These are phyloP conservation scores for Brevipalpus yothersi DNA, from an alignment of 1,140 invertebrate genomes.

Conservation along the genomic window DNA sequence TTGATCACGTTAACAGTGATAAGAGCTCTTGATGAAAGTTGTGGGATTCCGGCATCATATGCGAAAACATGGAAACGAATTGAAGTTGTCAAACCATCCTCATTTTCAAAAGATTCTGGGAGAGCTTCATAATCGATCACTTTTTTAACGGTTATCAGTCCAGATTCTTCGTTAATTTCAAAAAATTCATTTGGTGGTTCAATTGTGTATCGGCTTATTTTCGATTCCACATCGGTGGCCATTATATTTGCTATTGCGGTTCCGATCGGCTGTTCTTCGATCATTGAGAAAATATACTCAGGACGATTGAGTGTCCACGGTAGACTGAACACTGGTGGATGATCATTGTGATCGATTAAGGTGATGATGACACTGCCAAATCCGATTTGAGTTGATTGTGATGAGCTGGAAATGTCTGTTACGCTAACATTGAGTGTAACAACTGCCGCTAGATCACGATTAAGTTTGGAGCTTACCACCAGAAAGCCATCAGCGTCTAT, in stretches of 20 bases:
- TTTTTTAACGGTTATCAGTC: slow-evolving; percentile 38
- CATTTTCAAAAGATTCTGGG: neutral
- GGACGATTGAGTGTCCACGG: slow-evolving; percentile 42
- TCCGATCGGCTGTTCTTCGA: slow-evolving; percentile 57
- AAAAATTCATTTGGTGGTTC: slow-evolving; percentile 45
- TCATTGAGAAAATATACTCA: slow-evolving; percentile 36
- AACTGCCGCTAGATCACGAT: slow-evolving; percentile 41
- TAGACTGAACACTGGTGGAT: slow-evolving; percentile 33
- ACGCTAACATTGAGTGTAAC: slow-evolving; percentile 49
- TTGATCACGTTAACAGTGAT: slow-evolving; percentile 40
- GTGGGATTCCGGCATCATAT: slow-evolving; percentile 56
- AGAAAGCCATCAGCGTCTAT: slow-evolving; percentile 31
- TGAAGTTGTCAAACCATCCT: neutral
- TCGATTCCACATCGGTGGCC: slow-evolving; percentile 55
- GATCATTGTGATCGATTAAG: slow-evolving; percentile 51
- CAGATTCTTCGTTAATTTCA: slow-evolving; percentile 34
- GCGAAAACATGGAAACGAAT: slow-evolving; percentile 53
- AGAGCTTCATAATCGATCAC: slow-evolving; percentile 40
- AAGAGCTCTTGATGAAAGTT: slow-evolving; percentile 40
- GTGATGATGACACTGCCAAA: slow-evolving; percentile 54
- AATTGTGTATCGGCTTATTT: slow-evolving; percentile 46
- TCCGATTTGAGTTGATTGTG: neutral
- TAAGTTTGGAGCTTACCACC: slow-evolving; percentile 33
- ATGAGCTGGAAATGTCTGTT: slow-evolving; percentile 27
- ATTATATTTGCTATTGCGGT: slow-evolving; percentile 49